These are phyloP conservation scores for Myrmecophaga tridactyla DNA, from an alignment of 2,113 vertebrate species.

Conservation along the genomic window DNA sequence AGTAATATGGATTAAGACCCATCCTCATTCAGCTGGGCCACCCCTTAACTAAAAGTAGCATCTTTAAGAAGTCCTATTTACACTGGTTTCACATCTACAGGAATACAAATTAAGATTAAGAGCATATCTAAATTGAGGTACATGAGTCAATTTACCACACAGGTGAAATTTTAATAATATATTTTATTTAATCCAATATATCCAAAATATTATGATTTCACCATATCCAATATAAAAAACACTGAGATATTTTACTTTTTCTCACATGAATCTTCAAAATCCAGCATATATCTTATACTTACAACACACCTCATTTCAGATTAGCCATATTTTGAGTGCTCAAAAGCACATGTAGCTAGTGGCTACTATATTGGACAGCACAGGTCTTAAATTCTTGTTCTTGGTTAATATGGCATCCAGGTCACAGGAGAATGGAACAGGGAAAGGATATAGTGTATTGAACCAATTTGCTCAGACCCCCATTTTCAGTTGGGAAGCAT, in stretches of 20 bases:
- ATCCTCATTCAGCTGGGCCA: too few relatives aligned
- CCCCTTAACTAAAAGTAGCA: too few relatives aligned
- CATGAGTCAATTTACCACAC: too few relatives aligned
- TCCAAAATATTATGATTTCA: conserved; percentile 13
- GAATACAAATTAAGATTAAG: too few relatives aligned
- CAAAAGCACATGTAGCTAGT: not conserved
- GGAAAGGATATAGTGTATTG: not conserved
- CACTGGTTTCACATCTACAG: too few relatives aligned
- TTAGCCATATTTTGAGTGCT: not conserved
- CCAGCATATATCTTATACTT: not conserved
- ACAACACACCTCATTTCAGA: not conserved
- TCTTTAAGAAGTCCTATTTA: too few relatives aligned
- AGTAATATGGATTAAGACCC: too few relatives aligned
- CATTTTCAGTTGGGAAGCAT: not conserved
- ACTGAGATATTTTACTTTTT: not conserved
- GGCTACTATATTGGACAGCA: not conserved
- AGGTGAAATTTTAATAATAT: not conserved
- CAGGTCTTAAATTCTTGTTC: not conserved
- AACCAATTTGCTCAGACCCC: not conserved
- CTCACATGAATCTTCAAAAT: not conserved
- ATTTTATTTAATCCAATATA: not conserved
- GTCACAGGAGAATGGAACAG: not conserved
- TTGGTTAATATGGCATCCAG: not conserved
- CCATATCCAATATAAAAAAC: not conserved
- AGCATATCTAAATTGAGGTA: too few relatives aligned